Base-by-base conservation (phyloP, 2,888 invertebrate genomes). In the Busseola fusca region DNA sequence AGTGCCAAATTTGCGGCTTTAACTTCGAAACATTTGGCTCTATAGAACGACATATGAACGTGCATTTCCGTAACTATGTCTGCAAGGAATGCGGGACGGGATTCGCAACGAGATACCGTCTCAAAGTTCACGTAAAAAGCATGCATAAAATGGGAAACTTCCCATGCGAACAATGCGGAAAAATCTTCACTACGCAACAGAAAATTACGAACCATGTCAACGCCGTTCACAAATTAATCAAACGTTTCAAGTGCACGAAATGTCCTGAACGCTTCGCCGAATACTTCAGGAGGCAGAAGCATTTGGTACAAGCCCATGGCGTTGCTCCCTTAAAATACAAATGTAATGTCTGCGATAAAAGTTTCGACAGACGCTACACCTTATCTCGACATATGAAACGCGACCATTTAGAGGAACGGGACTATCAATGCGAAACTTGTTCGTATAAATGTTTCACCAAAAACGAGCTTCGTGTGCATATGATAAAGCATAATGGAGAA, bases 1-100 rank as follows among this genome's bases (percentile, higher is more conserved):
- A 92, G 14, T 95, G 95, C 52, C 93, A 93, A 54, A 77, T 93
- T 0, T 95, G 95, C 12, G 92, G 91, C 0, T 92, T 91, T 27
- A 90, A 80, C 14, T 95, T 93, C 52, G 94, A 94, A 72, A 94
- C 94, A 0, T 95, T 94, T 64, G 94, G 94, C 0, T 91, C 95
- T 0, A 92, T 94, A 1, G 95, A 95, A 45, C 69, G 93, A 0
- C 95, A 95, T 73, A 95, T 95, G 95, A 95, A 95, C 9, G 90
- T 91, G 0, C 95, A 95, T 74, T 95, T 89, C 71, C 90, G 93
- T 40, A 94, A 94, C 27, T 93, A 92, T 34, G 91, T 94, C 0
- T 95, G 94, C 69, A 90, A 90, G 21, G 92, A 92, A 6, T 95
- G 94, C 34, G 95, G 94, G 0, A 88, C 92, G 0, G 95, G 95